These are phyloP conservation scores for Tethya wilhelma DNA, from an alignment of 37 sponge, comb jelly and placozoan genomes.

Conservation along the genomic window DNA sequence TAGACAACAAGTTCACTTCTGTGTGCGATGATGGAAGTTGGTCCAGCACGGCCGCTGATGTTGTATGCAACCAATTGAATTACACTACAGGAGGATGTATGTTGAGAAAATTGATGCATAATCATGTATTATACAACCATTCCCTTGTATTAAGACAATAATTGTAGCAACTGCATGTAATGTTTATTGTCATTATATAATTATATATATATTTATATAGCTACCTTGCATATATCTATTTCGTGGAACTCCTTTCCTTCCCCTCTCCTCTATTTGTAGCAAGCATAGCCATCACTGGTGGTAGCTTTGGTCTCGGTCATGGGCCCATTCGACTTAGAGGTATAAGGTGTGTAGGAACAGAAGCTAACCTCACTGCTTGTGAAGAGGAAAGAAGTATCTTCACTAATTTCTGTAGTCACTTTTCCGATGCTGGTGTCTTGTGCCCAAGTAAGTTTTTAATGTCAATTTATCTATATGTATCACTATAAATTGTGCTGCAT, in stretches of 20 bases:
- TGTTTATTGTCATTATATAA: too few species aligned
- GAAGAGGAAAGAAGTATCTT: neutral
- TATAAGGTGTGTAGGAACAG: conserved; percentile 34
- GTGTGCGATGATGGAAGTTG: conserved; percentile 37
- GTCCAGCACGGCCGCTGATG: conserved; percentile 14
- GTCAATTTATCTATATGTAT: neutral
- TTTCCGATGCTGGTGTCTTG: conserved; percentile 33
- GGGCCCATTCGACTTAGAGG: conserved; percentile 11
- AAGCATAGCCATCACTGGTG: conserved; percentile 13
- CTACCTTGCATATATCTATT: neutral
- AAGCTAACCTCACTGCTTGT: conserved; percentile 22
- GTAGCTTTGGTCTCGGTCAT: conserved; percentile 25
- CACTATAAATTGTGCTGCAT: too few species aligned
- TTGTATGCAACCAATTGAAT: conserved; percentile 44
- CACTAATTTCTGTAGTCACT: conserved; percentile 24
- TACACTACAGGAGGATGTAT: conserved; percentile 11
- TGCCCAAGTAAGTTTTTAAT: conserved; percentile 43
- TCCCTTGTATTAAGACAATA: too few species aligned
- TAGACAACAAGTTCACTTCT: conserved; percentile 10
- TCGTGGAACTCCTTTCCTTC: neutral
- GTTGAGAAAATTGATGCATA: neutral
- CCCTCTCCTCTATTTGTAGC: neutral
- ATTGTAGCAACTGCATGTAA: too few species aligned
- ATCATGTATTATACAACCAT: neutral
- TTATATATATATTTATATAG: too few species aligned